Evolutionary conservation across 37 sponge, comb jelly and placozoan genomes (phyloP).

Genomic region (Eunapius fragilis): DNA sequence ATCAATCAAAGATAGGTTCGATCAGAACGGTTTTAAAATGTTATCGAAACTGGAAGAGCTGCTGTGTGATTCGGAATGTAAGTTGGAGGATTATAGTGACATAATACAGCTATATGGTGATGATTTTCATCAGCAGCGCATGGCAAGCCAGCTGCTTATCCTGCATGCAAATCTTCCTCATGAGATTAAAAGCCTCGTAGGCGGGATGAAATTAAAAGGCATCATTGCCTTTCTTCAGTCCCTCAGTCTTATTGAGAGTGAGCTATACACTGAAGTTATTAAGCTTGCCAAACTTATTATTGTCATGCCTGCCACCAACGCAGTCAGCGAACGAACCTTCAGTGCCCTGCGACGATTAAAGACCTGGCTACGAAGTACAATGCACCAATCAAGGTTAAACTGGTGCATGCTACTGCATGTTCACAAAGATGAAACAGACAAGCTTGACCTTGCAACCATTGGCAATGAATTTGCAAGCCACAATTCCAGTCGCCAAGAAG

Average conservation of each 20-base stretch:
- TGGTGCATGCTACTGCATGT: constrained; percentile 53
- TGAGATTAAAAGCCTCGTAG: too few species aligned
- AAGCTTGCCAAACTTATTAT: constrained; percentile 53
- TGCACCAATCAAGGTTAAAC: constrained; percentile 48
- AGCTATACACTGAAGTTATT: constrained; percentile 34
- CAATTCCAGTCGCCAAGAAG: too few species aligned
- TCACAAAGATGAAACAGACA: constrained; percentile 57
- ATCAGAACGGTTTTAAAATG: too few species aligned
- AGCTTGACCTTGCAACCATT: constrained; percentile 1
- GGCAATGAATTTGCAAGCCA: constrained; percentile 43
- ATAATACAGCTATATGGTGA: constrained; percentile 34
- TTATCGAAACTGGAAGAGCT: too few species aligned
- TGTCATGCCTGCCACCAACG: constrained; percentile 64
- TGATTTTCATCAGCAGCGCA: constrained; percentile 16
- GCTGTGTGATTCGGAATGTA: background rate
- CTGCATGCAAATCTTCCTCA: constrained; percentile 5
- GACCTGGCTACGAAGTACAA: constrained; percentile 55
- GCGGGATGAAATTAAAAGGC: too few species aligned
- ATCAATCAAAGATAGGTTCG: too few species aligned
- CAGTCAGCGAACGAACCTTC: constrained; percentile 56
- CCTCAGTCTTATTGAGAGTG: background rate
- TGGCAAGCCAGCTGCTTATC: constrained; percentile 34
- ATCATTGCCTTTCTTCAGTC: too few species aligned
- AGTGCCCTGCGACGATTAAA: constrained; percentile 48
- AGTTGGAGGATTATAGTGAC: background rate